These are phyloP conservation scores for Erythrolamprus reginae DNA, from an alignment of 2,113 vertebrate genomes.

Conservation along the genomic window DNA sequence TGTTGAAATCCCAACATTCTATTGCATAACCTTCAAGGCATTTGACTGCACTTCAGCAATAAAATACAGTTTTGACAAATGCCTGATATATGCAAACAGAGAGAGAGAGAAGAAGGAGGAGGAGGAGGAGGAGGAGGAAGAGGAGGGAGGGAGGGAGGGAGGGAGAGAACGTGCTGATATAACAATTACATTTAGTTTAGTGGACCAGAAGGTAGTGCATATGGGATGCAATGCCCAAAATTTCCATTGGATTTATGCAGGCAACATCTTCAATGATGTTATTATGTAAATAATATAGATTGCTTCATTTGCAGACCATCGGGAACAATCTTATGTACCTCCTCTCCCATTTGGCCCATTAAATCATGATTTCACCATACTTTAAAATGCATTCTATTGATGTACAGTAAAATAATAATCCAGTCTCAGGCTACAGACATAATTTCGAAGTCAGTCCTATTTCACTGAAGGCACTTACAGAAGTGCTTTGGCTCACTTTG, in stretches of 20 bases:
- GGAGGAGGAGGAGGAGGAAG: no score
- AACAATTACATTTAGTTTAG: not conserved
- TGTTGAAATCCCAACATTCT: not conserved
- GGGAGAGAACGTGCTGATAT: not conserved
- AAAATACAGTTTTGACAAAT: not conserved
- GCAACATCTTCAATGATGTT: not conserved
- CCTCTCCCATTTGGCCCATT: not conserved
- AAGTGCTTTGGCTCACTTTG: not conserved
- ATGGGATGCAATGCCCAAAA: not conserved
- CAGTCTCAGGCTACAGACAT: no score
- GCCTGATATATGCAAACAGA: not conserved
- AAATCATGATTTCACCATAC: not conserved
- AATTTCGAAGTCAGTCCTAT: not conserved
- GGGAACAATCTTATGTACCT: not conserved
- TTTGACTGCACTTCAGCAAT: not conserved
- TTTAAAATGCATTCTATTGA: not conserved
- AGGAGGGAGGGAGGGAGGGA: no score
- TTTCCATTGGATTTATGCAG: not conserved
- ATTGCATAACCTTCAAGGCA: no score
- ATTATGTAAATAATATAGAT: not conserved
- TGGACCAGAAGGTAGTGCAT: not conserved
- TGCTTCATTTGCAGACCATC: not conserved
- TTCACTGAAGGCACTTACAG: not conserved
- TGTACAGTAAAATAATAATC: no score
- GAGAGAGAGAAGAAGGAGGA: no score